Evolutionary conservation across 2,113 vertebrate species (phyloP).

Genomic region (Camarhynchus parvulus): DNA sequence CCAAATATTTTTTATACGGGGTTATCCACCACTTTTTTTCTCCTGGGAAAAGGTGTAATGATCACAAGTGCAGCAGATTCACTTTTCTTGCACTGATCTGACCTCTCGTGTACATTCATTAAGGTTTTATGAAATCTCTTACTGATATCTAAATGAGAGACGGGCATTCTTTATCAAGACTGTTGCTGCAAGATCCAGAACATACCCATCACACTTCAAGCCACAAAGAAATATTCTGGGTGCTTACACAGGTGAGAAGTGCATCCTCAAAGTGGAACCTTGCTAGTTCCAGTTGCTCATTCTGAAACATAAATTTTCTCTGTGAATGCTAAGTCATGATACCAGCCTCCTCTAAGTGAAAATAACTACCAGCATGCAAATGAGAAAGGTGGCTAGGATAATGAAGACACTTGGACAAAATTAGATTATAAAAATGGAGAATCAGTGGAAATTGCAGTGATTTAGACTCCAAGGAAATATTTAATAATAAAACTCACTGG

Average conservation of each 20-base stretch:
- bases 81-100: not conserved
- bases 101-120: not conserved
- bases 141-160: not conserved
- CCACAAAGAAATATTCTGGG: not conserved
- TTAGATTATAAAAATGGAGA: not conserved
- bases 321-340: not conserved
- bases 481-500: not conserved
- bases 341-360: rapidly evolving
- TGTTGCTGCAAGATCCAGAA: not conserved
- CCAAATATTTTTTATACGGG: not conserved
- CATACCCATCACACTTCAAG: not conserved
- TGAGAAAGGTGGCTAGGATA: not conserved
- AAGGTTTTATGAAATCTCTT: not conserved
- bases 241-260: not conserved
- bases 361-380: not conserved
- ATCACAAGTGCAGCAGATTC: not conserved
- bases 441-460: not conserved
- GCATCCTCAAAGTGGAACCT: not conserved
- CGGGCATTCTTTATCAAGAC: not conserved
- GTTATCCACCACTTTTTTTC: not conserved
- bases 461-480: not conserved
- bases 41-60: not conserved
- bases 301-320: not conserved
- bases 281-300: not conserved
- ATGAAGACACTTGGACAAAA: not conserved